These are phyloP conservation scores for Alethe diademata DNA, from an alignment of 2,113 vertebrate species.

Conservation along the genomic window DNA sequence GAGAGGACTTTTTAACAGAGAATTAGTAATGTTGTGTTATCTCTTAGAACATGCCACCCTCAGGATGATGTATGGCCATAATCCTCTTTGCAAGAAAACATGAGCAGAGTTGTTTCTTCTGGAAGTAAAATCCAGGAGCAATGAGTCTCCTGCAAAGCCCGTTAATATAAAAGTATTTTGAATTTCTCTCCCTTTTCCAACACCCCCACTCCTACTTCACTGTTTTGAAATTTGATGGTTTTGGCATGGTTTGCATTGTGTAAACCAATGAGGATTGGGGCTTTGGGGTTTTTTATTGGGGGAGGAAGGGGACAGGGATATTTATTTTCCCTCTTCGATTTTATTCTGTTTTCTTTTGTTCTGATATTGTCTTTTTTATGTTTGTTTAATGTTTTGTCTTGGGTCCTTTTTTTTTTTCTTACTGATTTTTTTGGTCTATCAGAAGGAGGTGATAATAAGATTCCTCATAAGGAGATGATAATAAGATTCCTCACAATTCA, in stretches of 20 bases:
- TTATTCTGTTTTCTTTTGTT: background rate
- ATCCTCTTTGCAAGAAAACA: background rate
- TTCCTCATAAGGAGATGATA: background rate
- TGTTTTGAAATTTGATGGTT: background rate
- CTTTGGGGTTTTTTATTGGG: background rate
- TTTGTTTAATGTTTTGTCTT: background rate
- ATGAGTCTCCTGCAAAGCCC: background rate
- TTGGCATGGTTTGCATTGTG: fast-evolving
- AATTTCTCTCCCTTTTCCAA: background rate
- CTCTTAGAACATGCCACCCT: background rate
- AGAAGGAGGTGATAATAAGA: background rate
- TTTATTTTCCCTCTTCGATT: background rate
- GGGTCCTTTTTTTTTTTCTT: background rate
- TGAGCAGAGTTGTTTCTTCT: background rate
- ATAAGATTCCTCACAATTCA: background rate
- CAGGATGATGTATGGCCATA: background rate
- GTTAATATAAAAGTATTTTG: background rate
- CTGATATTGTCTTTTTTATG: background rate
- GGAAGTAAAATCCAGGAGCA: background rate
- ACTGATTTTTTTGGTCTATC: background rate
- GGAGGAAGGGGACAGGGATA: fast-evolving
- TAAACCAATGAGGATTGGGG: background rate
- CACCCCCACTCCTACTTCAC: background rate
- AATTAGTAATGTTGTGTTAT: background rate
- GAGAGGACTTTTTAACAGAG: background rate